These are phyloP conservation scores for Macrocentrus cingulum DNA, from an alignment of 1,140 invertebrate genomes.

Conservation along the genomic window DNA sequence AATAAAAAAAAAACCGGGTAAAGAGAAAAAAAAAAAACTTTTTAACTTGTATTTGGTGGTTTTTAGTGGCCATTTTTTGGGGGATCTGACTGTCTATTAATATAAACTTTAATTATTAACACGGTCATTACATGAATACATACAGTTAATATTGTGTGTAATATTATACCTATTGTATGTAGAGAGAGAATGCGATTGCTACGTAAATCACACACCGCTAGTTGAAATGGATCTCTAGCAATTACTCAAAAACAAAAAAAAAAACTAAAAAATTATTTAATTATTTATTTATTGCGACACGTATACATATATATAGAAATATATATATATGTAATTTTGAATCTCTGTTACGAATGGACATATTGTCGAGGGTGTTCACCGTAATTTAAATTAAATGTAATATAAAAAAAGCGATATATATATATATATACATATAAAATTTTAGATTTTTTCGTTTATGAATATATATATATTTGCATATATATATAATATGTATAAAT, in stretches of 20 bases:
- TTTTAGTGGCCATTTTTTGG: constrained; percentile 25
- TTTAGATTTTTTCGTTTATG: constrained; percentile 12
- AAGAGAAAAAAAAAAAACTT: too few species aligned
- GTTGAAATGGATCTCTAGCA: constrained; percentile 45
- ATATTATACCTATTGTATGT: constrained; percentile 55
- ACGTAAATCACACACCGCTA: constrained; percentile 32
- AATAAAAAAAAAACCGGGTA: background rate
- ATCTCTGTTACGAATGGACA: constrained; percentile 48
- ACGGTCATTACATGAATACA: constrained; percentile 51
- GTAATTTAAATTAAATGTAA: constrained; percentile 52
- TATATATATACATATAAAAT: constrained; percentile 23
- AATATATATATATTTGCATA: too few species aligned
- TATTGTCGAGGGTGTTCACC: constrained; percentile 39
- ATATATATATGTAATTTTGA: constrained; percentile 46
- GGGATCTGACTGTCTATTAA: constrained; percentile 49
- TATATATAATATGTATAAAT: constrained; percentile 20
- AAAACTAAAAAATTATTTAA: constrained; percentile 52
- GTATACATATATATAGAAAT: too few species aligned
- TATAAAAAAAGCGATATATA: constrained; percentile 38
- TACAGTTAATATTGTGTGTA: constrained; percentile 59
- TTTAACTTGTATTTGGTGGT: constrained; percentile 6
- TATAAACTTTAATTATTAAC: constrained; percentile 50
- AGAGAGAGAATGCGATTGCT: constrained; percentile 43
- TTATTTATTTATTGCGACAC: constrained; percentile 58
- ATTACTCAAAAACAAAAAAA: constrained; percentile 39